Conservation (phyloP, 2,888 invertebrate genomes). For the Drosophila borealis region DNA sequence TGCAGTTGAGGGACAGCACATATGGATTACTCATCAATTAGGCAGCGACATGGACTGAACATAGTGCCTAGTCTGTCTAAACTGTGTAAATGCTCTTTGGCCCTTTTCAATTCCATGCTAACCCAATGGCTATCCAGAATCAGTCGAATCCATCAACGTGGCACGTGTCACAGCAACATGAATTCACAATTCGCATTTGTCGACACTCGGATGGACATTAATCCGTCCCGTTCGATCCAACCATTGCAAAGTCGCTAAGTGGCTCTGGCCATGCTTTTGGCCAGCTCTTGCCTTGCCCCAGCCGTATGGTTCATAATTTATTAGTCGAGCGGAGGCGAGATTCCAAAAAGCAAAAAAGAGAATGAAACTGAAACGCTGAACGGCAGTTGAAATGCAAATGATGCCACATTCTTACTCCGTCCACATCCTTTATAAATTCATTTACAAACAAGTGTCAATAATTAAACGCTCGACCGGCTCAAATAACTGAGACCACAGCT, state of each 20-base stretch:
- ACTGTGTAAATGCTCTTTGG: background rate
- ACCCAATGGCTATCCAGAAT: slow-evolving; percentile 3
- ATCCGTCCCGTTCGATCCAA: slow-evolving; percentile 20
- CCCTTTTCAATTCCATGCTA: background rate
- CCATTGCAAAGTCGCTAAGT: slow-evolving; percentile 59
- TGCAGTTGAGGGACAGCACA: background rate
- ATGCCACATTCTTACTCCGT: background rate
- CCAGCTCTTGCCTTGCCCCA: slow-evolving; percentile 10
- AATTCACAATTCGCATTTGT: slow-evolving; percentile 72
- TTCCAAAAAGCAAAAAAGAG: background rate
- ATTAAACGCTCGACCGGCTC: slow-evolving; percentile 42
- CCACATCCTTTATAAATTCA: slow-evolving; percentile 7
- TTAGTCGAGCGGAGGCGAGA: slow-evolving; percentile 14
- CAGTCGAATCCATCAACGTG: slow-evolving; percentile 31
- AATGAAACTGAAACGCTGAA: slow-evolving; percentile 24
- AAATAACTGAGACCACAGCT: slow-evolving; percentile 3
- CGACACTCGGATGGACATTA: slow-evolving; percentile 42
- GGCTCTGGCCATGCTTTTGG: slow-evolving; percentile 44
- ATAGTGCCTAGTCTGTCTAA: background rate
- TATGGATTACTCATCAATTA: slow-evolving; percentile 31
- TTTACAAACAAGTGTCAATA: slow-evolving; percentile 55
- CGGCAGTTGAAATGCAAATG: slow-evolving; percentile 22
- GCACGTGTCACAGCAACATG: slow-evolving; percentile 72
- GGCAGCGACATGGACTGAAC: slow-evolving; percentile 8
- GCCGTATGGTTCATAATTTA: slow-evolving; percentile 42